A percentile compares a stretch with the other conserved stretches of the same genome.
Evolutionary conservation across 2,113 vertebrate genomes (phyloP).

Genomic region (Silurus meridionalis): DNA sequence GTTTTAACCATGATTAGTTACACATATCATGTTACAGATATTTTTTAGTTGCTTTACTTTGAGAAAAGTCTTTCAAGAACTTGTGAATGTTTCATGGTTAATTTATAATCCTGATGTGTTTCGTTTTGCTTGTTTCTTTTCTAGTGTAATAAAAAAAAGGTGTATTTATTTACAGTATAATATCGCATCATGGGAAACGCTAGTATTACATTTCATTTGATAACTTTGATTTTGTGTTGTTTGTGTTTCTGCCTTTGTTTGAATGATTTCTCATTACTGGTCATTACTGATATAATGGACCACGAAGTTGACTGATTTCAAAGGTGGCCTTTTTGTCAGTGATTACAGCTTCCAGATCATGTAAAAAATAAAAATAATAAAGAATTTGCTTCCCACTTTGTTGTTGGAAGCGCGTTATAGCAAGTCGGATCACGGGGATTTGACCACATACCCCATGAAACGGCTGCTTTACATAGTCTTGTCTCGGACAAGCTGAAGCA

Average conservation of each 20-base stretch:
- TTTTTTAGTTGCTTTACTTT: slow-evolving; percentile 67
- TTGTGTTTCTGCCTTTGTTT: slow-evolving; percentile 26
- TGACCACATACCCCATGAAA: slow-evolving; percentile 54
- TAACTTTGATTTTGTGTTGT: slow-evolving; percentile 44
- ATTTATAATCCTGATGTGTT: slow-evolving; percentile 76
- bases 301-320: slow-evolving; percentile 59
- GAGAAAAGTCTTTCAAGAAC: slow-evolving; percentile 61
- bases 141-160: slow-evolving; percentile 65
- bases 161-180: slow-evolving; percentile 76
- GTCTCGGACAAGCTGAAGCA: slow-evolving; percentile 60
- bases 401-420: slow-evolving; percentile 58
- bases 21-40: slow-evolving; percentile 57
- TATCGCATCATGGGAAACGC: slow-evolving; percentile 64
- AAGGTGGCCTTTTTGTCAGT: slow-evolving; percentile 67
- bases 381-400: slow-evolving; percentile 61
- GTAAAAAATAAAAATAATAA: slow-evolving; percentile 62
- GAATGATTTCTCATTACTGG: slow-evolving; percentile 40
- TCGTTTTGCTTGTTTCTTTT: slow-evolving; percentile 59
- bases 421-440: slow-evolving; percentile 54
- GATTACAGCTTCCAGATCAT: slow-evolving; percentile 67
- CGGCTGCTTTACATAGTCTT: slow-evolving; percentile 59
- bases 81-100: slow-evolving; percentile 74
- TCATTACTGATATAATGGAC: slow-evolving; percentile 60
- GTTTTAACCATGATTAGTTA: slow-evolving; percentile 59
- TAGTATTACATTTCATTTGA: slow-evolving; percentile 68